Evolutionary conservation across 2,113 vertebrate species (phyloP).

Genomic region (Nesoenas mayeri): DNA sequence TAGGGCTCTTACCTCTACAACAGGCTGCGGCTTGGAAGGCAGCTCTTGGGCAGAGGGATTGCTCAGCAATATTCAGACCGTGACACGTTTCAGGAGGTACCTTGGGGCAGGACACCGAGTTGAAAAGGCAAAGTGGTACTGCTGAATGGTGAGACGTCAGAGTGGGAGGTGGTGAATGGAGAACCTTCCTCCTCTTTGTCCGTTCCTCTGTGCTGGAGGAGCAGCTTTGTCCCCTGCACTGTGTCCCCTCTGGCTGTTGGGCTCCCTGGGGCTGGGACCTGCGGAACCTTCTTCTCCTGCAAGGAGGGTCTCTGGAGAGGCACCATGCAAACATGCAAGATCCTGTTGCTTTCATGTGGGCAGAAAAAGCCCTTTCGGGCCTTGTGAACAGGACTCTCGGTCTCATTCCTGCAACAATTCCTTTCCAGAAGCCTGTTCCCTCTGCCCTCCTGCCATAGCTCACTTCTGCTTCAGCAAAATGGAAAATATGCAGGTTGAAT

Average conservation of each 20-base stretch:
- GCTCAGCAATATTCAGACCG: background rate
- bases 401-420: background rate
- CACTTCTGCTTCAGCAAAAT: background rate
- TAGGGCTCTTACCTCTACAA: background rate
- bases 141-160: background rate
- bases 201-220: background rate
- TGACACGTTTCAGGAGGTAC: background rate
- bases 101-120: background rate
- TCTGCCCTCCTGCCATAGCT: background rate
- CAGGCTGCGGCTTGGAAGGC: background rate
- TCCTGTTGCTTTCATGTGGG: rapidly evolving
- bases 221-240: background rate
- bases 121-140: background rate
- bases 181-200: background rate
- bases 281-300: background rate
- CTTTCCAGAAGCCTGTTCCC: background rate
- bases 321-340: background rate
- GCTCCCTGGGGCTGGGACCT: background rate
- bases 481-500: background rate
- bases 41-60: background rate
- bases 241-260: background rate
- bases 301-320: background rate
- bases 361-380: background rate
- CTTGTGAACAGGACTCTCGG: background rate
- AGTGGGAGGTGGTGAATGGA: background rate